Percentiles rank a stretch among this genome's conserved stretches.
These are phyloP conservation scores for Chloroceryle inda DNA, from an alignment of 2,797 vertebrate species.

Conservation along the genomic window DNA sequence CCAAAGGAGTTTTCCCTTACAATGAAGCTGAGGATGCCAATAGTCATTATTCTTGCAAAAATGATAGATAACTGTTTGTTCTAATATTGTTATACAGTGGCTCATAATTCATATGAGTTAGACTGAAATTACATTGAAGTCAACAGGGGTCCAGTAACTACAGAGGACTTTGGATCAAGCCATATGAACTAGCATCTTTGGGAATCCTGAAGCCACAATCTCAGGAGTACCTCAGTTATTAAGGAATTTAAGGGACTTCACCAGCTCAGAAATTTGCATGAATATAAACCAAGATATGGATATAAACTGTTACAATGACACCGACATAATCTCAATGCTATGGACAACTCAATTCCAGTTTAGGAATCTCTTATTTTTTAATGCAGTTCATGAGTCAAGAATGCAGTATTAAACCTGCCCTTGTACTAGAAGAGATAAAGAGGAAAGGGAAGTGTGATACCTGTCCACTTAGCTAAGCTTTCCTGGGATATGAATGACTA, in stretches of 20 bases:
- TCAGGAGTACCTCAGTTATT: not conserved
- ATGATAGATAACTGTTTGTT: not conserved
- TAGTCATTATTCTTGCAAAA: not conserved
- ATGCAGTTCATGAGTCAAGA: not conserved
- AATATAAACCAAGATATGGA: not conserved
- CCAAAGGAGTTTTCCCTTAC: not conserved
- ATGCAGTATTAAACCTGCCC: not conserved
- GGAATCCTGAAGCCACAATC: not conserved
- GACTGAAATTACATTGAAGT: not conserved
- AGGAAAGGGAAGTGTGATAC: not conserved
- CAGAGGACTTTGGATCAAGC: not conserved
- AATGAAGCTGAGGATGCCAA: not conserved
- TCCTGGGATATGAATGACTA: not conserved
- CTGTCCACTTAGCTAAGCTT: not conserved
- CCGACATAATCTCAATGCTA: not conserved
- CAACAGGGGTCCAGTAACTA: not conserved
- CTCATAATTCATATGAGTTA: not conserved
- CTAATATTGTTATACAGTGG: not conserved
- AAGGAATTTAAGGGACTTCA: not conserved
- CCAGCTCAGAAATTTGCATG: not conserved
- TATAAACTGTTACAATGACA: not conserved
- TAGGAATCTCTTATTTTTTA: not conserved
- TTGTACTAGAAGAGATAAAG: not conserved
- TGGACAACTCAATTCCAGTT: not conserved
- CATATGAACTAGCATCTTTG: accelerated